phyloP scores from a whole-genome alignment of 2,113 vertebrate genomes.

The Chiloscyllium plagiosum region DNA sequence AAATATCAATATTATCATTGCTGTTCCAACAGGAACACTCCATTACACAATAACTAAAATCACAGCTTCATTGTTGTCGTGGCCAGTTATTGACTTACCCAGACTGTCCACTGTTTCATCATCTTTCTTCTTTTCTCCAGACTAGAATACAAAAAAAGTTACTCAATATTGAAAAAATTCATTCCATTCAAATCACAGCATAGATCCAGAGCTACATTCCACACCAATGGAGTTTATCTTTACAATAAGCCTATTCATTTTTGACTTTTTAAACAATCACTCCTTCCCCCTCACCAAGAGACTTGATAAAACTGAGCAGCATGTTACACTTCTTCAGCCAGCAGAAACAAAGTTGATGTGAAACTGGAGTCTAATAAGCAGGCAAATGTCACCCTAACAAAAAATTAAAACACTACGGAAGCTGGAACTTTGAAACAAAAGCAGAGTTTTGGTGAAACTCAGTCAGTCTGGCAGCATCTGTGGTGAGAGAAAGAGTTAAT shows the following conservation, averaged over 20 bases:
- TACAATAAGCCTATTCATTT: neutral
- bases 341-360: neutral
- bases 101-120: slow-evolving; percentile 96
- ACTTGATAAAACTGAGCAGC: neutral
- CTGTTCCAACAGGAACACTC: neutral
- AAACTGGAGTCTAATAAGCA: neutral
- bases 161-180: neutral
- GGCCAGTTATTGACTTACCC: slow-evolving; percentile 57
- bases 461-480: no score
- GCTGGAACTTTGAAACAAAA: no score
- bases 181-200: neutral
- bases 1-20: neutral
- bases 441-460: no score
- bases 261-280: neutral
- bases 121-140: slow-evolving; percentile 97
- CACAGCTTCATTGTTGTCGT: neutral
- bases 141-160: slow-evolving; percentile 57
- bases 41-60: neutral
- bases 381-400: neutral
- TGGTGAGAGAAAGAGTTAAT: no score
- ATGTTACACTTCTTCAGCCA: neutral
- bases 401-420: no score
- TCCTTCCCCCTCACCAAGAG: no score
- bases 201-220: neutral
- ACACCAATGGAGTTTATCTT: no score